A percentile compares a stretch with the other conserved stretches of the same genome.
phyloP scores from a whole-genome alignment of 2,888 invertebrate genomes.

The Tiphia femorata region DNA sequence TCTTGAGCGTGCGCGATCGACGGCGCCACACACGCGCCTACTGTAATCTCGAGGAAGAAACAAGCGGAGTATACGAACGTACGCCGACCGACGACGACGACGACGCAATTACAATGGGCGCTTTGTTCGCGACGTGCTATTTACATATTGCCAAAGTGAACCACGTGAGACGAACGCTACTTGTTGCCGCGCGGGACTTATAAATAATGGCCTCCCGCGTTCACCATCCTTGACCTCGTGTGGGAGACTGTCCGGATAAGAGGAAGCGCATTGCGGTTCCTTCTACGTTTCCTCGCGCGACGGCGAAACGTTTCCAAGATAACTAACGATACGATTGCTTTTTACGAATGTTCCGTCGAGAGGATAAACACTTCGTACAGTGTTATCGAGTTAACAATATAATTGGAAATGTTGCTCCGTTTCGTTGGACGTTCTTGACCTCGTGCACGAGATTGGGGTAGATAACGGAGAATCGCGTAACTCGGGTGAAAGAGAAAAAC shows the following conservation, averaged over 20 bases:
- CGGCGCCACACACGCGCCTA: no score
- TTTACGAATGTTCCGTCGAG: no score
- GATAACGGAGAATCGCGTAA: no score
- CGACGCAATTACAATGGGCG: conserved; percentile 30
- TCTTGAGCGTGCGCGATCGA: no score
- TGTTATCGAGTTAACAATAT: no score
- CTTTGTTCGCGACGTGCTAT: conserved; percentile 34
- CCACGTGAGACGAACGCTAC: conserved; percentile 13
- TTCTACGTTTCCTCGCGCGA: not conserved
- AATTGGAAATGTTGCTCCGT: no score
- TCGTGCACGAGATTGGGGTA: no score
- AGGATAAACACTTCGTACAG: no score
- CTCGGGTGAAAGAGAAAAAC: no score
- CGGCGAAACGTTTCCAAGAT: not conserved
- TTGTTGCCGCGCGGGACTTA: conserved; percentile 19
- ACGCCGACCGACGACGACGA: not conserved
- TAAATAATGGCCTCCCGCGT: conserved; percentile 23
- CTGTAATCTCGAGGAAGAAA: no score
- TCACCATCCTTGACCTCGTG: conserved; percentile 34
- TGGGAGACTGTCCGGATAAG: not conserved
- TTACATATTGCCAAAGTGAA: conserved; percentile 20
- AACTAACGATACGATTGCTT: not conserved
- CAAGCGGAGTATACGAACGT: not conserved
- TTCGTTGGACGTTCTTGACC: no score
- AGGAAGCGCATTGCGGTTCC: not conserved